These are phyloP conservation scores for Pardalotus punctatus DNA, from an alignment of 2,113 vertebrate species.

Conservation along the genomic window DNA sequence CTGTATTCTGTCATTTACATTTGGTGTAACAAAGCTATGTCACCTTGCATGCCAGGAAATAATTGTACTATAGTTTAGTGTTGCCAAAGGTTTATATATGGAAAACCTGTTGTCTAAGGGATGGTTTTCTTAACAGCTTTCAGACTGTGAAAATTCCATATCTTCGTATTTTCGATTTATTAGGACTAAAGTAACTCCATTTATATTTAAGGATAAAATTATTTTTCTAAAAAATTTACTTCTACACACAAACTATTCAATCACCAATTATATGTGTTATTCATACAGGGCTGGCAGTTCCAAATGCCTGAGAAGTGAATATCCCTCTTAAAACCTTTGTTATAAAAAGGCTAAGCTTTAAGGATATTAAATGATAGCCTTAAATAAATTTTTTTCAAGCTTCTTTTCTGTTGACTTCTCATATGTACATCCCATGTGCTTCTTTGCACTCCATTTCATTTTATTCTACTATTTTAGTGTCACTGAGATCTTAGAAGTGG, in stretches of 20 bases:
- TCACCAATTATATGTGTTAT: slow-evolving; percentile 13
- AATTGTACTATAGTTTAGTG: slow-evolving; percentile 66
- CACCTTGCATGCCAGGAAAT: slow-evolving; percentile 74
- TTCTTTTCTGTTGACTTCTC: slow-evolving; percentile 57
- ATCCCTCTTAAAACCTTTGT: slow-evolving; percentile 70
- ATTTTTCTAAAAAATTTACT: slow-evolving; percentile 70
- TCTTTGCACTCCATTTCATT: background rate
- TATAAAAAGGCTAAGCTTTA: slow-evolving; percentile 75
- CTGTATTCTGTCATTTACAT: slow-evolving; percentile 72
- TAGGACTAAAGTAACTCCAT: slow-evolving; percentile 32
- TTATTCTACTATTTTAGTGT: background rate
- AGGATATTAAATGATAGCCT: slow-evolving; percentile 65
- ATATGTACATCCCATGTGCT: background rate
- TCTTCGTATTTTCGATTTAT: slow-evolving; percentile 55
- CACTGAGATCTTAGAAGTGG: background rate
- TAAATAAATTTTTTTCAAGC: slow-evolving; percentile 76
- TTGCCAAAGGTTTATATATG: slow-evolving; percentile 66
- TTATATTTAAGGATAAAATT: slow-evolving; percentile 63
- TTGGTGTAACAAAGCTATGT: slow-evolving; percentile 76
- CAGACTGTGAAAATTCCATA: slow-evolving; percentile 5
- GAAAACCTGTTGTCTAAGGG: slow-evolving; percentile 48
- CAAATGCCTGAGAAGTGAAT: slow-evolving; percentile 56
- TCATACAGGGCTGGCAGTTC: slow-evolving; percentile 22
- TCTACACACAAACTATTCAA: slow-evolving; percentile 64
- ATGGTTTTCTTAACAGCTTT: slow-evolving; percentile 55